phyloP scores from a whole-genome alignment of 2,888 invertebrate genomes.

The Rhagonycha fulva region DNA sequence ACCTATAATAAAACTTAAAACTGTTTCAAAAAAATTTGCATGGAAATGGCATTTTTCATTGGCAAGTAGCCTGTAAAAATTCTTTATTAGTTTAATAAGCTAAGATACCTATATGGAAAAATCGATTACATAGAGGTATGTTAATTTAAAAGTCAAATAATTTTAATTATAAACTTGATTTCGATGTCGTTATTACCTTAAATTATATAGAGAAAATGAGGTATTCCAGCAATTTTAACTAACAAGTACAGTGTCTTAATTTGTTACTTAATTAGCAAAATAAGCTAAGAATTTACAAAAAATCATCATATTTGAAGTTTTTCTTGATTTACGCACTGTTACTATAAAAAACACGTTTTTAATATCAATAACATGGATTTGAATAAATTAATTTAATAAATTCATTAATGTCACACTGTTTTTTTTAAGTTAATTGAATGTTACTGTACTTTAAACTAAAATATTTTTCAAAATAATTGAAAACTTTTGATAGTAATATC shows the following conservation, averaged over 20 bases:
- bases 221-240: neutral
- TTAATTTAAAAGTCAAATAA: neutral
- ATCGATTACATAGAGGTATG: neutral
- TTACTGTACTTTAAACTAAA: neutral
- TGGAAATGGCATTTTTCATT: neutral
- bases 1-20: too few species aligned
- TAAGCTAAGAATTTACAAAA: neutral
- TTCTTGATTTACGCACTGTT: neutral
- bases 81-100: neutral
- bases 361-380: neutral
- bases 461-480: neutral
- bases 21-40: neutral
- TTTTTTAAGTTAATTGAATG: neutral
- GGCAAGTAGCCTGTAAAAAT: neutral
- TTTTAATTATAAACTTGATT: neutral
- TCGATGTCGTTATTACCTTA: neutral
- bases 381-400: neutral
- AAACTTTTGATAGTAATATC: too few species aligned
- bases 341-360: neutral
- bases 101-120: neutral
- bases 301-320: neutral
- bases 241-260: neutral
- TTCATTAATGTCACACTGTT: neutral
- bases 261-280: neutral
- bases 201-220: neutral